phyloP scores from a whole-genome alignment of 2,888 invertebrate species.

The Drosophila helvetica region DNA sequence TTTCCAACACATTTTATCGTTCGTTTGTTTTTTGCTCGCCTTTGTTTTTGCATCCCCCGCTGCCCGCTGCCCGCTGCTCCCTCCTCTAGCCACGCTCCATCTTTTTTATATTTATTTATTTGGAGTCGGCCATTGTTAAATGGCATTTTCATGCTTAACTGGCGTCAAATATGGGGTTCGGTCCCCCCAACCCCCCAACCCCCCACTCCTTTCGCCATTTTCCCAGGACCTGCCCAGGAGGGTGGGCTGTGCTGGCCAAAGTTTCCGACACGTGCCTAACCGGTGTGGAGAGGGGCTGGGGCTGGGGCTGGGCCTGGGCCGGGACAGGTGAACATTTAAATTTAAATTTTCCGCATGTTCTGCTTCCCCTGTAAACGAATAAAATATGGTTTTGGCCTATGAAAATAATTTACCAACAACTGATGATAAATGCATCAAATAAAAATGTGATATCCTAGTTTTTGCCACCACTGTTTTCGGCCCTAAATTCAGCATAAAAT shows the following conservation, averaged over 20 bases:
- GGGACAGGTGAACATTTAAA: constrained; percentile 50
- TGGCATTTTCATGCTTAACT: constrained; percentile 79
- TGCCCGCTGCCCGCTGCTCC: too few species aligned
- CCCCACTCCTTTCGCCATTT: not conserved
- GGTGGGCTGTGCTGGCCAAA: constrained; percentile 39
- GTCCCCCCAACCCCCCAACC: too few species aligned
- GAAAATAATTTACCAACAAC: constrained; percentile 49
- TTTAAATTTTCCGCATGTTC: constrained; percentile 2
- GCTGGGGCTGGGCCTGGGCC: too few species aligned
- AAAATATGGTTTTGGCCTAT: constrained; percentile 39
- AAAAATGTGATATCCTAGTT: constrained; percentile 19
- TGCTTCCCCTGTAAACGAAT: constrained; percentile 38
- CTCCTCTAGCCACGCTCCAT: constrained; percentile 39
- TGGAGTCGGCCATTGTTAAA: constrained; percentile 68
- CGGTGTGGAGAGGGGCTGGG: not conserved
- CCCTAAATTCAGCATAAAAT: constrained; percentile 45
- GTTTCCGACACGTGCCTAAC: constrained; percentile 65
- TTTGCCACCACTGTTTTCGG: constrained; percentile 9
- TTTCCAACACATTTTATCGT: constrained; percentile 65
- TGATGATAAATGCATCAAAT: constrained; percentile 33
- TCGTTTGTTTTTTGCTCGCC: constrained; percentile 40
- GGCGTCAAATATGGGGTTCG: constrained; percentile 73
- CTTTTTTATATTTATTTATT: constrained; percentile 38
- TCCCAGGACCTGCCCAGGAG: not conserved
- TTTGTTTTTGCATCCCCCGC: constrained; percentile 26